Percentiles rank a stretch among this genome's conserved stretches.
These are phyloP conservation scores for Colaptes auratus DNA, from an alignment of 2,113 vertebrate species.

Conservation along the genomic window DNA sequence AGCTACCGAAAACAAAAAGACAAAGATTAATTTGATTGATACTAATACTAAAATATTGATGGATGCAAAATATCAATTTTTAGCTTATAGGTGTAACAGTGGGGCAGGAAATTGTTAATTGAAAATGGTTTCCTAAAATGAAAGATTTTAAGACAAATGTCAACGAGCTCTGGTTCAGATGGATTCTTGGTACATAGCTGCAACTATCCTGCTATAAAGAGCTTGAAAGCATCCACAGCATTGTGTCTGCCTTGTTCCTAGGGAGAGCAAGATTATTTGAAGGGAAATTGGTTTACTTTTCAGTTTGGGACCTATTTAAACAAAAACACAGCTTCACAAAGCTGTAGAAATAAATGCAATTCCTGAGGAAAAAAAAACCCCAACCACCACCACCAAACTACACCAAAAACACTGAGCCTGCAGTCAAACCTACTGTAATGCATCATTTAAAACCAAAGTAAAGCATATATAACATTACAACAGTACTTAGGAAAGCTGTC, in stretches of 20 bases:
- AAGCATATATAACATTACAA: not conserved
- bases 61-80: slow-evolving; percentile 12
- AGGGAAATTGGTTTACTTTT: not conserved
- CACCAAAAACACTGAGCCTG: not conserved
- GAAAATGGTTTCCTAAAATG: not conserved
- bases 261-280: not conserved
- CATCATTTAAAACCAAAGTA: not conserved
- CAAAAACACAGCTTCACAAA: not conserved
- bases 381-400: not conserved
- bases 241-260: not conserved
- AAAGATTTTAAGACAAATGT: not conserved
- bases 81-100: not conserved
- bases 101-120: not conserved
- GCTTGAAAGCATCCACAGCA: not conserved
- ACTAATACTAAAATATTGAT: slow-evolving; percentile 31
- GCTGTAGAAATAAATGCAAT: not conserved
- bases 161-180: not conserved
- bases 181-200: not conserved
- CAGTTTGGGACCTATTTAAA: not conserved
- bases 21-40: slow-evolving; percentile 55
- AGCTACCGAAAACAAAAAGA: slow-evolving; percentile 33
- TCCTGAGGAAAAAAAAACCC: not conserved
- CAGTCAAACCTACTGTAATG: not conserved
- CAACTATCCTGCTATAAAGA: not conserved
- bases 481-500: not conserved